Conservation (phyloP, 2,113 vertebrate genomes). For the Erythrolamprus reginae region DNA sequence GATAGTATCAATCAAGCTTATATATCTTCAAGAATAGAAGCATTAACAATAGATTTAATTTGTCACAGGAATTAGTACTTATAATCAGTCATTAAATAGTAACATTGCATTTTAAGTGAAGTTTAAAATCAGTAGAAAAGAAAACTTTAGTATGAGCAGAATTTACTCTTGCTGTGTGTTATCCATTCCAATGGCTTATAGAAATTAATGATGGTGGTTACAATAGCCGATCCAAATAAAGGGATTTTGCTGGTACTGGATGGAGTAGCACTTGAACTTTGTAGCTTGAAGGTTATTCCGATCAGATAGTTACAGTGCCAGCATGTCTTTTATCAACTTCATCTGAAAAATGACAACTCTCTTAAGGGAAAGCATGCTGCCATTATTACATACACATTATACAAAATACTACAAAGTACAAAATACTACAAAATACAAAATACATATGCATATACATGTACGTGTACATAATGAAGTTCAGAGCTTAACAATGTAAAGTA, state of each 20-base stretch:
- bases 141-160: not conserved
- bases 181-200: not conserved
- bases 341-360: not conserved
- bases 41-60: conserved; percentile 10
- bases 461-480: not conserved
- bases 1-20: not conserved
- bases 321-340: not conserved
- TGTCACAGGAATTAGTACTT: conserved; percentile 18
- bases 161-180: not conserved
- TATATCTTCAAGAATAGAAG: not conserved
- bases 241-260: not conserved
- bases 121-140: not conserved
- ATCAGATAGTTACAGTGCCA: not conserved
- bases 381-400: not conserved
- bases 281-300: not conserved
- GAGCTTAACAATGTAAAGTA: not conserved
- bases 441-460: no score
- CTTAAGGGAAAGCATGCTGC: not conserved
- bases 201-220: not conserved
- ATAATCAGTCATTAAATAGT: not conserved
- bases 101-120: not conserved
- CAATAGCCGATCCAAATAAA: not conserved
- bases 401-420: no score
- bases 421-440: no score
- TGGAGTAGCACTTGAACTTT: not conserved